phyloP scores from a whole-genome alignment of 2,888 invertebrate species.

The Lycia hirtaria region DNA sequence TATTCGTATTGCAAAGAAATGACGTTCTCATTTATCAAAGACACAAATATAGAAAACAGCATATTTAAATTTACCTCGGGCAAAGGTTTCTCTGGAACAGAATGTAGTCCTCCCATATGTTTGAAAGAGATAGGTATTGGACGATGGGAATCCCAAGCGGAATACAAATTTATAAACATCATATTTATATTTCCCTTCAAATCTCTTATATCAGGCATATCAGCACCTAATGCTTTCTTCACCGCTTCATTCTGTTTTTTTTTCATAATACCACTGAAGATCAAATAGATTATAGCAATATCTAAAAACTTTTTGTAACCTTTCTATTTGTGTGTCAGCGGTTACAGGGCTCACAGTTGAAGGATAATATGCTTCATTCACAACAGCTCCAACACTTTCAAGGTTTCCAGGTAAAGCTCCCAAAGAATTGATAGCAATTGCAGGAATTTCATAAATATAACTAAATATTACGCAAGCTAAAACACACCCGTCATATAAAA shows the following conservation, averaged over 20 bases:
- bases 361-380: slow-evolving; percentile 4
- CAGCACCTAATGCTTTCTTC: background rate
- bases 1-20: no score
- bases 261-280: background rate
- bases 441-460: slow-evolving; percentile 34
- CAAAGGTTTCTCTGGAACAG: background rate
- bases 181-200: slow-evolving; percentile 53
- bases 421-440: slow-evolving; percentile 21
- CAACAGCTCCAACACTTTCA: background rate
- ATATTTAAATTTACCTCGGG: background rate
- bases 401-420: slow-evolving; percentile 3
- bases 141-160: slow-evolving; percentile 53
- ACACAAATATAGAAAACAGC: no score
- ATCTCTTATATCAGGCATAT: slow-evolving; percentile 34
- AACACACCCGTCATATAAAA: background rate
- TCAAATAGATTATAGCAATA: background rate
- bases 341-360: background rate
- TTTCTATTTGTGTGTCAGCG: background rate
- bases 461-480: background rate
- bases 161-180: slow-evolving; percentile 65
- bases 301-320: background rate
- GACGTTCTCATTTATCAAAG: no score
- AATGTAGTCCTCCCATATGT: background rate
- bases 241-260: background rate
- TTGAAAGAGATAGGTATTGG: slow-evolving; percentile 53